Conservation (phyloP, 2,888 invertebrate genomes). For the Eretmocerus hayati region DNA sequence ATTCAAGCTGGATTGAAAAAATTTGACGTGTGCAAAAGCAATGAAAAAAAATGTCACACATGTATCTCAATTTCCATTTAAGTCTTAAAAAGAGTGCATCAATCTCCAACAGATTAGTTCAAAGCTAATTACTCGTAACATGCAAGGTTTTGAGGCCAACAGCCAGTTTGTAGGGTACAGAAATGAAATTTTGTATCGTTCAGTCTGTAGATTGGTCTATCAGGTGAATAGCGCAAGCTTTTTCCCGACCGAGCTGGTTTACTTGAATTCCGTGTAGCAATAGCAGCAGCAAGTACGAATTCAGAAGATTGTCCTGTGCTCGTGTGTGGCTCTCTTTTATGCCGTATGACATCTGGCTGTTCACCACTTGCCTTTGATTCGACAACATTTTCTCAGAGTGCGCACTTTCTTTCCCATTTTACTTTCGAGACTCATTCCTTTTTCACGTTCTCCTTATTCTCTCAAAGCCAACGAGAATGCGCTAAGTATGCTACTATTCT, state of each 20-base stretch:
- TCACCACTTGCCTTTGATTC: conserved; percentile 12
- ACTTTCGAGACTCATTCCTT: background rate
- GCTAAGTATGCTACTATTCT: background rate
- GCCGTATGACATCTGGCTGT: conserved; percentile 5
- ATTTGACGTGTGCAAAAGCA: too few species aligned
- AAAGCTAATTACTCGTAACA: too few species aligned
- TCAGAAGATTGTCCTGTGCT: background rate
- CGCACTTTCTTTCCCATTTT: background rate
- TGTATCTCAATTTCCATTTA: too few species aligned
- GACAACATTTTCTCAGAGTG: conserved; percentile 9
- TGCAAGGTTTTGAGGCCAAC: too few species aligned
- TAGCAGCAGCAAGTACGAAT: conserved; percentile 3
- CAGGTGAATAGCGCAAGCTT: conserved; percentile 14
- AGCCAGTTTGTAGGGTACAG: too few species aligned
- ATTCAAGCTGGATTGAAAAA: too few species aligned
- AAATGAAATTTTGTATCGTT: too few species aligned
- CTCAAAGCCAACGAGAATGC: conserved; percentile 1
- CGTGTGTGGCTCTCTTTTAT: conserved; percentile 2
- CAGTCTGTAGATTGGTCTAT: conserved; percentile 19
- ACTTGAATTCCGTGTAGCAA: background rate
- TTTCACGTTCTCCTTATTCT: background rate
- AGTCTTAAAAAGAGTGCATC: too few species aligned
- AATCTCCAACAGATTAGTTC: too few species aligned
- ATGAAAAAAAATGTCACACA: too few species aligned
- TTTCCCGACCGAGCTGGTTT: conserved; percentile 16